Conservation (phyloP, 2,888 invertebrate genomes). For the Caenorhabditis parvicauda region DNA sequence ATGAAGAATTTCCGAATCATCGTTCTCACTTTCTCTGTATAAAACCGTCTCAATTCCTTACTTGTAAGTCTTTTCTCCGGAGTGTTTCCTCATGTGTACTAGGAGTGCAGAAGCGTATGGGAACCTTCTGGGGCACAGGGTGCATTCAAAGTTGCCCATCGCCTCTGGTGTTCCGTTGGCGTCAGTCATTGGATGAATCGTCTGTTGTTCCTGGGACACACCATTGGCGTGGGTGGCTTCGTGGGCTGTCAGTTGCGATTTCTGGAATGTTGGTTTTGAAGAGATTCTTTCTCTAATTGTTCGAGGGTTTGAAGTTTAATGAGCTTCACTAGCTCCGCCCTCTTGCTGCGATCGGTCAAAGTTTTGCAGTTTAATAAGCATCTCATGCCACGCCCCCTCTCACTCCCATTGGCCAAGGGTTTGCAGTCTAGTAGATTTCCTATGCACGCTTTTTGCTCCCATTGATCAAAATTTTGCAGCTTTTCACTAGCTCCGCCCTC, state of each 20-base stretch:
- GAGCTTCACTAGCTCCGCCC: neutral
- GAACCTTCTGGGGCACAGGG: slow-evolving; percentile 57
- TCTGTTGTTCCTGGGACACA: slow-evolving; percentile 3
- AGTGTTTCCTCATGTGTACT: slow-evolving; percentile 61
- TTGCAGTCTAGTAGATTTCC: too few relatives aligned
- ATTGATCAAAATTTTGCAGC: too few relatives aligned
- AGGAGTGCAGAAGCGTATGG: slow-evolving; percentile 59
- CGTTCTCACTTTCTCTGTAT: too few relatives aligned
- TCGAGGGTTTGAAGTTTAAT: neutral
- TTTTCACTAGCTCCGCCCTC: too few relatives aligned
- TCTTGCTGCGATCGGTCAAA: too few relatives aligned
- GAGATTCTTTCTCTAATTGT: too few relatives aligned
- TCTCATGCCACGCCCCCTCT: too few relatives aligned
- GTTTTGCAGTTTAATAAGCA: too few relatives aligned
- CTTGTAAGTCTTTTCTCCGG: slow-evolving; percentile 46
- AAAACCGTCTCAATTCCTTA: neutral
- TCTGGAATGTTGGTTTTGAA: slow-evolving; percentile 38
- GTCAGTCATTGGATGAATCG: slow-evolving; percentile 5
- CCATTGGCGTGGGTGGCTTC: slow-evolving; percentile 62
- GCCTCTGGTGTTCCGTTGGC: neutral
- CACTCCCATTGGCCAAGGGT: too few relatives aligned
- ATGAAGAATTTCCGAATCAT: too few relatives aligned
- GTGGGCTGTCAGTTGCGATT: slow-evolving; percentile 61
- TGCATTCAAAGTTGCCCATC: slow-evolving; percentile 40
- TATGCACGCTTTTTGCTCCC: too few relatives aligned